Base-by-base conservation (phyloP, 1,140 invertebrate species). In the Pectinophora gossypiella region DNA sequence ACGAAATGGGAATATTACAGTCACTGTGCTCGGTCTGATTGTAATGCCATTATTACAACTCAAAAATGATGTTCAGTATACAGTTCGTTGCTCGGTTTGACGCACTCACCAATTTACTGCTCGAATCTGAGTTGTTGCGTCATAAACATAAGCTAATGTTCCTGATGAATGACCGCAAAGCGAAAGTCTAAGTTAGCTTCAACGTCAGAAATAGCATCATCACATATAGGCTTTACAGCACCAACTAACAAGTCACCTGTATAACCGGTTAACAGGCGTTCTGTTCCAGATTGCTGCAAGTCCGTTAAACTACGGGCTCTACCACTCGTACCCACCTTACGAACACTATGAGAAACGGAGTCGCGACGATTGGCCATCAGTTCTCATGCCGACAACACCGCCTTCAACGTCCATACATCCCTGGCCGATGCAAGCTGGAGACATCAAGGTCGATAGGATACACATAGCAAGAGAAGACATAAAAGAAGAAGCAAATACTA, bases 211-310 rank as follows among this genome's bases (percentile, higher is more conserved):
- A 32, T 10, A 23, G 4, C 9, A 32, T 32, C 1, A 32, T 32
- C 27, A 32, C 27, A n/a, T 32, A 2, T 32, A 61, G 54, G 54
- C 61, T 76, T 59, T 68, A 48, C 19, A 56, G 72, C 75, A 80
- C 77, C 16, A 42, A 74, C 56, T 75, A 73, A 76, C 36, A 64
- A 42, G 51, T 46, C 61, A 59, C 36, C 46, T 56, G 48, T 67
- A 67, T 86, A 80, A 86, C 67, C 68, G 40, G 64, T 79, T 81
- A 84, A 84, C 65, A 89, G 85, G 69, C 76, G 66, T 89, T 89
- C 72, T 89, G 85, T 87, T 89, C 85, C 72, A 89, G 87, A 83
- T 88, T 68, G 75, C 81, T 88, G 59, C 82, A 77, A 85, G 69
- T 88, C 87, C 87, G 85, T 32, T 89, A 57, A 88, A 71, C 64